These are phyloP conservation scores for Orthosia gracilis DNA, from an alignment of 2,888 invertebrate species.

Conservation along the genomic window DNA sequence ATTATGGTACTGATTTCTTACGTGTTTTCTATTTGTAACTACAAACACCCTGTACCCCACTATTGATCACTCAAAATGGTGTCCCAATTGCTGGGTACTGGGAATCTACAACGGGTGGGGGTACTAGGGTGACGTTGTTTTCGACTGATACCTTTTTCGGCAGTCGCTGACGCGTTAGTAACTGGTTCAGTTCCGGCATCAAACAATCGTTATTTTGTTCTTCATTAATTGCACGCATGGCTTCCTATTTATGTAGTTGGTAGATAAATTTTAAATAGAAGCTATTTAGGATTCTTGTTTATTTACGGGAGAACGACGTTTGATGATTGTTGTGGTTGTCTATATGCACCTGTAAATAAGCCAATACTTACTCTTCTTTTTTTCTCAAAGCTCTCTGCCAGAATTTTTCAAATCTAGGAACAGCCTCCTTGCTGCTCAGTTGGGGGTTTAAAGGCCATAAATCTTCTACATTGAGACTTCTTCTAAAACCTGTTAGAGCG, in stretches of 20 bases:
- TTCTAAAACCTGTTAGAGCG: slow-evolving; percentile 95
- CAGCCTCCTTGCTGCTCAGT: slow-evolving; percentile 94
- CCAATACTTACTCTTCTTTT: slow-evolving; percentile 89
- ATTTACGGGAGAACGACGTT: too few relatives aligned
- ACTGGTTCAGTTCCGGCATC: background rate
- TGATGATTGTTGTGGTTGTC: too few relatives aligned
- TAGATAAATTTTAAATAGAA: too few relatives aligned
- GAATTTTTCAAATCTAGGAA: slow-evolving; percentile 95
- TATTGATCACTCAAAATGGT: slow-evolving; percentile 20
- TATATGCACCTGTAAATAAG: background rate
- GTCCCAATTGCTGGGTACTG: background rate
- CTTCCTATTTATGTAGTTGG: background rate
- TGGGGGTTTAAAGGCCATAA: slow-evolving; percentile 97
- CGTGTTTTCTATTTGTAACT: slow-evolving; percentile 17
- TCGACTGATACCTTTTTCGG: background rate
- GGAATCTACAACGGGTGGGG: background rate
- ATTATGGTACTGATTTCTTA: background rate
- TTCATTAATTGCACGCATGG: too few relatives aligned
- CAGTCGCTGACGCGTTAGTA: background rate
- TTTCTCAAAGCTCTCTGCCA: slow-evolving; percentile 94
- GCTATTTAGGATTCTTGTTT: too few relatives aligned
- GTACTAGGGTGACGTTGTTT: background rate
- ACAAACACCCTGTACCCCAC: background rate
- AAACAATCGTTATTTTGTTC: background rate
- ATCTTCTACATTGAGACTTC: slow-evolving; percentile 95